A percentile compares a stretch with the other conserved stretches of the same genome.
Evolutionary conservation across 2,888 invertebrate genomes (phyloP).

Genomic region (Neuroscelio doddi): DNA sequence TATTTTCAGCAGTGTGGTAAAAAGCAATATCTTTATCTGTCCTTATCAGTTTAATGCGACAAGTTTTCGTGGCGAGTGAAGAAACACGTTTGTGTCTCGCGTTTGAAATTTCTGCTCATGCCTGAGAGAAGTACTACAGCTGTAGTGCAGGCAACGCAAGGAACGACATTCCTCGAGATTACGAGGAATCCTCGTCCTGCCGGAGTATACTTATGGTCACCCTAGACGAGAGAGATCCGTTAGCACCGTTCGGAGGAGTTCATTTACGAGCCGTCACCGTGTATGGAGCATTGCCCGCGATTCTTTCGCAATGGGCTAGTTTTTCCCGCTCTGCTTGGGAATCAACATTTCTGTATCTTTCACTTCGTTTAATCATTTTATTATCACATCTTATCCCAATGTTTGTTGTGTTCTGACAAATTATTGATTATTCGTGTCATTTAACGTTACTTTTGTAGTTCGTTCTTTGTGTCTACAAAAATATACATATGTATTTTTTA

Average conservation of each 20-base stretch:
- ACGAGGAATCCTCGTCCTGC: slow-evolving; percentile 40
- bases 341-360: slow-evolving; percentile 3
- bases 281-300: slow-evolving; percentile 26
- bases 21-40: too few species aligned
- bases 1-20: too few species aligned
- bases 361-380: not conserved
- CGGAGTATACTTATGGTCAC: slow-evolving; percentile 51
- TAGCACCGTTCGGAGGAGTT: slow-evolving; percentile 52
- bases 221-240: slow-evolving; percentile 52
- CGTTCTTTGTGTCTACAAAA: too few species aligned
- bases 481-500: too few species aligned
- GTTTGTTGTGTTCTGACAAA: too few species aligned
- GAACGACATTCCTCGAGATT: slow-evolving; percentile 55
- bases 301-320: slow-evolving; percentile 30
- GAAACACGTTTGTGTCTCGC: slow-evolving; percentile 10
- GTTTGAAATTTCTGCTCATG: slow-evolving; percentile 6
- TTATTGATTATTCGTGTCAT: too few species aligned
- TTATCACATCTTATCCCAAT: too few species aligned
- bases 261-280: slow-evolving; percentile 27
- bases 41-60: too few species aligned
- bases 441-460: too few species aligned
- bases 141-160: slow-evolving; percentile 18
- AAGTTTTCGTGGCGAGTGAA: slow-evolving; percentile 1
- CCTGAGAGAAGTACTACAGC: slow-evolving; percentile 9
- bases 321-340: slow-evolving; percentile 13